Percentiles rank a stretch among this genome's conserved stretches.
These are phyloP conservation scores for Linepithema humile DNA, from an alignment of 1,140 invertebrate genomes.

Conservation along the genomic window DNA sequence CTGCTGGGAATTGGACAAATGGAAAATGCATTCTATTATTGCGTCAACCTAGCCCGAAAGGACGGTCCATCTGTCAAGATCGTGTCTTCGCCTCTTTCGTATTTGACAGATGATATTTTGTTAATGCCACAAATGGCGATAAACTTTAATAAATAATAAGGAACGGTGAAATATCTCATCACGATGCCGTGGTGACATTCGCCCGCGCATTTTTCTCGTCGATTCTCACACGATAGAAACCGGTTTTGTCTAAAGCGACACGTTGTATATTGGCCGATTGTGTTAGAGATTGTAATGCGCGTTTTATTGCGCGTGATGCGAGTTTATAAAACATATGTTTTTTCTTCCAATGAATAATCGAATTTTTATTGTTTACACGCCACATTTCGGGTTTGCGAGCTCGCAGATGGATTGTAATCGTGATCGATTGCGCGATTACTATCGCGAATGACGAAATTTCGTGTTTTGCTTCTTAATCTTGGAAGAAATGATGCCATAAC, in stretches of 20 bases:
- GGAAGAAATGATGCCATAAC: neutral
- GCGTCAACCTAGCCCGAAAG: constrained; percentile 55
- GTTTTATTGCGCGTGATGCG: constrained; percentile 35
- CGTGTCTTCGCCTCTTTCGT: neutral
- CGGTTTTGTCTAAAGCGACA: constrained; percentile 40
- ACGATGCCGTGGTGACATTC: neutral
- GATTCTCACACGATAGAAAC: constrained; percentile 41
- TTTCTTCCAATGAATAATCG: neutral
- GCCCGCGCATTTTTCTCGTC: constrained; percentile 55
- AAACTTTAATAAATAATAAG: constrained; percentile 20
- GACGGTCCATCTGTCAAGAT: constrained; percentile 18
- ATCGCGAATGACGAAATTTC: neutral
- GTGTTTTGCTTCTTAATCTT: neutral
- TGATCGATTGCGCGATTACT: neutral
- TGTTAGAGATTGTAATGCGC: constrained; percentile 57
- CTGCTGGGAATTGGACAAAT: constrained; percentile 76
- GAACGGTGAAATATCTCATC: neutral
- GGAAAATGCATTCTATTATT: constrained; percentile 76
- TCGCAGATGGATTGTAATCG: neutral
- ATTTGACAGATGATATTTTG: neutral
- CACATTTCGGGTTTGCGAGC: too few species aligned
- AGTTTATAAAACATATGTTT: constrained; percentile 49
- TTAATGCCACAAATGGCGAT: neutral
- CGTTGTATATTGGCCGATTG: constrained; percentile 42
- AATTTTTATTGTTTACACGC: neutral